Evolutionary conservation across 2,113 vertebrate species (phyloP).

Genomic region (Mus musculus): GRCm39 chr4:126930501-126931000

Average conservation of each 20-base stretch:
- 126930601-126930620: neutral
- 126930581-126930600: neutral
- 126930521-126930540: neutral
- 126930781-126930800: slow-evolving; percentile 75
- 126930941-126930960: neutral
- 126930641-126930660: neutral
- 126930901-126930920: too few relatives aligned
- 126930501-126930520: neutral
- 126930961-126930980: neutral
- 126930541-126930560: neutral
- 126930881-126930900: neutral
- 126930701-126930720: slow-evolving; percentile 74
- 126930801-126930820: slow-evolving; percentile 31
- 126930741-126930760: slow-evolving; percentile 65
- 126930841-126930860: neutral
- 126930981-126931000: too few relatives aligned
- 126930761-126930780: slow-evolving; percentile 51
- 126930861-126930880: neutral
- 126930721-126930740: slow-evolving; percentile 71
- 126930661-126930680: neutral
- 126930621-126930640: neutral
- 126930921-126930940: neutral
- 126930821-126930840: neutral
- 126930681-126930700: slow-evolving; percentile 17
- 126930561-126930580: neutral